Conservation (phyloP, 2,113 vertebrate genomes). For the Oceanodroma tethys region DNA sequence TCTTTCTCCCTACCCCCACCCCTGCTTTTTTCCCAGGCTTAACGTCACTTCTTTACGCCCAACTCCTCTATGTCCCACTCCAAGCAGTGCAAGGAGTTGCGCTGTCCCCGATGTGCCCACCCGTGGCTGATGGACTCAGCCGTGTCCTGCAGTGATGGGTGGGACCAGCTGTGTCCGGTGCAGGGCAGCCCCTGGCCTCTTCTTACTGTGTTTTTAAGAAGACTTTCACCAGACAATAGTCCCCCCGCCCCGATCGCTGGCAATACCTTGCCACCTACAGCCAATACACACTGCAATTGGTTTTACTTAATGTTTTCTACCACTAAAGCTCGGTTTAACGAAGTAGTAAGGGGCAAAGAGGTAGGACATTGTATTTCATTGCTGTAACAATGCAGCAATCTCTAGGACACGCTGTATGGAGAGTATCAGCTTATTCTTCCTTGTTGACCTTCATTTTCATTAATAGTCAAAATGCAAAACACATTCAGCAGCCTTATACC, state of each 20-base stretch:
- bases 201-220: not conserved
- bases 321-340: not conserved
- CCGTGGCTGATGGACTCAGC: not conserved
- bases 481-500: not conserved
- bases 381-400: not conserved
- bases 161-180: rapidly evolving
- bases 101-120: rapidly evolving
- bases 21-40: not conserved
- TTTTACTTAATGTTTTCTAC: not conserved
- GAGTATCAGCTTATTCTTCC: not conserved
- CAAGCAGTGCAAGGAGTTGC: not conserved
- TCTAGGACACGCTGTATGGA: not conserved
- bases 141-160: rapidly evolving
- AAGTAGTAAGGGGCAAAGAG: not conserved
- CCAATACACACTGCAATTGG: rapidly evolving
- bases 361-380: not conserved
- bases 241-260: rapidly evolving
- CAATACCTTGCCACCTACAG: not conserved
- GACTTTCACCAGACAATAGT: not conserved
- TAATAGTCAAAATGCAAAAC: not conserved
- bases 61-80: rapidly evolving
- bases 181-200: not conserved
- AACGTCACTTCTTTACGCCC: not conserved
- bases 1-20: rapidly evolving
- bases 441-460: not conserved